phyloP scores from a whole-genome alignment of 2,797 vertebrate genomes.

The Dermochelys coriacea region DNA sequence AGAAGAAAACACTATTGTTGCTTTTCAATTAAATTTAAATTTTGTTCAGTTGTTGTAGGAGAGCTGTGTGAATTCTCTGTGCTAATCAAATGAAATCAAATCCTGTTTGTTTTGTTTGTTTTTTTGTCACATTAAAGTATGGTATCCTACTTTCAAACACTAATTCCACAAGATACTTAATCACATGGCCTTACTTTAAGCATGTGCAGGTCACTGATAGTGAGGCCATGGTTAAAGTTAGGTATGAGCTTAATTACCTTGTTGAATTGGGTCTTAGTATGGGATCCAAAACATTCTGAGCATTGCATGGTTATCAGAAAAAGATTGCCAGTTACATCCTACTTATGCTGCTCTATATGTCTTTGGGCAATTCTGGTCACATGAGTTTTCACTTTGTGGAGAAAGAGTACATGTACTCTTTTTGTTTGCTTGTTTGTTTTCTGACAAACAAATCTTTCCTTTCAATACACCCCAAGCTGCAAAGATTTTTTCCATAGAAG shows the following conservation, averaged over 20 bases:
- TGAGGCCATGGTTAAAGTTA: neutral
- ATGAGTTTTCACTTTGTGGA: neutral
- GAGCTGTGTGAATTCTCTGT: neutral
- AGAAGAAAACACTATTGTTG: neutral
- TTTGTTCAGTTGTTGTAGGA: neutral
- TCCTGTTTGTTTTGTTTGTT: neutral
- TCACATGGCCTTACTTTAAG: neutral
- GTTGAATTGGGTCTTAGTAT: neutral
- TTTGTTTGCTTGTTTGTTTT: neutral
- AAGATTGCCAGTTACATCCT: neutral
- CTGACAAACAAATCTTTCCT: neutral
- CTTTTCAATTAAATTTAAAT: conserved; percentile 36
- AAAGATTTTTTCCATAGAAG: neutral
- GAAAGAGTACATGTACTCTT: fast-evolving
- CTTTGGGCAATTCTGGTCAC: neutral
- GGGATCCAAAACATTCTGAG: neutral
- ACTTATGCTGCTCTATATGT: neutral
- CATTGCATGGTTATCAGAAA: neutral
- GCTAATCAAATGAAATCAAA: neutral
- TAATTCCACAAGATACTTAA: neutral
- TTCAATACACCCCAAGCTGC: neutral
- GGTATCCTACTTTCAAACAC: neutral
- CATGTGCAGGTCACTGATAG: neutral
- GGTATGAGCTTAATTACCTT: neutral
- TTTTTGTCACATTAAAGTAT: neutral